Base-by-base conservation (phyloP, 1,140 invertebrate species). In the Neotoxoptera formosana region DNA sequence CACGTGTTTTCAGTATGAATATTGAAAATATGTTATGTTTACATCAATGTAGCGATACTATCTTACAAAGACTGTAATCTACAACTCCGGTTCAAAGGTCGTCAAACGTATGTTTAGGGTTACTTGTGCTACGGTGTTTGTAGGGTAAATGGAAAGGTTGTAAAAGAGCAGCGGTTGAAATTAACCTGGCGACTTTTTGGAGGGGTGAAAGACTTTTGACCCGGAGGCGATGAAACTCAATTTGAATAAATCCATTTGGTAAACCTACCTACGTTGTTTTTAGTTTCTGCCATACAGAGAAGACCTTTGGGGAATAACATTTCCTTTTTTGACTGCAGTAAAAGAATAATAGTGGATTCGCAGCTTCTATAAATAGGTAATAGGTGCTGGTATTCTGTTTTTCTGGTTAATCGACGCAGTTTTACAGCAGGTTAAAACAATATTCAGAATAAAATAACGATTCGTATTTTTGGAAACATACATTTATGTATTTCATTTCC, bases 241-340 rank as follows among this genome's bases (percentile, higher is more conserved):
- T 93, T 93, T 93, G 81, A 93, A 93, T 93, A 93, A 93, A 93
- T 93, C 91, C 48, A 93, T 84, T 93, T 93, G 91, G 91, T 86
- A 36, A 7, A 56, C 53, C 88, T 60, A 90, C 81, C 48, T 56
- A 67, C 81, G 34, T 56, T 93, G 91, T 93, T 93, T 93, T 84
- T 14, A 84, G 91, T 93, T 83, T 86, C 47, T 34, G 23, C 47
- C 34, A 56, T 47, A 56, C 48, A 6, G 25, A 86, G 45, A 90
- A 84, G 30, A 86, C 36, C 81, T 92, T 92, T 56, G 21, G 91
- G 81, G 48, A 93, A 84, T 86, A 86, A 41, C 17, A 51, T 51
- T 53, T 86, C 20, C 48, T 51, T 93, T 86, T 86, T 84, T 41
- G 25, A 34, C 23, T 67, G 25, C 90, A 81, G 25, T 34, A 20